phyloP scores from a whole-genome alignment of 92 coral and sea anemone species.

The Anthopleura xanthogrammica region DNA sequence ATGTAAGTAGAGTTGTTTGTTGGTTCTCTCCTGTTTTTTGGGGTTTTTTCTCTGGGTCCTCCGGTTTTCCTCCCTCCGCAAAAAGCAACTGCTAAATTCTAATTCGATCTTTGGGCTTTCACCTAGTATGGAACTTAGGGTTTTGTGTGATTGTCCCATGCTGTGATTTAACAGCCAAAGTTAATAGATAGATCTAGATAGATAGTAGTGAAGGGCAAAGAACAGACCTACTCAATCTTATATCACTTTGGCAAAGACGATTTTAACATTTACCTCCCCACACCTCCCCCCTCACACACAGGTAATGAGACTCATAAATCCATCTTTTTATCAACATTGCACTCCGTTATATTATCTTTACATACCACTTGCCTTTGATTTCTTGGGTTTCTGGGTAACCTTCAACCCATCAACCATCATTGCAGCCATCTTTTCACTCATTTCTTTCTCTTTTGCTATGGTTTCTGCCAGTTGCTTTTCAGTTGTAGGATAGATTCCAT shows the following conservation, averaged over 20 bases:
- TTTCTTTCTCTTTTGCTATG: constrained; percentile 49
- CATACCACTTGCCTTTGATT: constrained; percentile 35
- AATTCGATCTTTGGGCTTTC: no score
- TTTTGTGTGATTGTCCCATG: no score
- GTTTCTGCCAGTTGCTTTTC: constrained; percentile 67
- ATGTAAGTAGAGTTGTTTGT: no score
- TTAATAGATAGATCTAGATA: no score
- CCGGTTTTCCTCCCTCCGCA: no score
- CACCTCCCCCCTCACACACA: background rate
- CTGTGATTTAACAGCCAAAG: no score
- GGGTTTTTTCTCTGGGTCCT: no score
- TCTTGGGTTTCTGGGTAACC: constrained; percentile 39
- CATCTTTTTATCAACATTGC: background rate
- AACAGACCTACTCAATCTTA: no score
- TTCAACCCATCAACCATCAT: constrained; percentile 55
- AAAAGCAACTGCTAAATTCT: no score
- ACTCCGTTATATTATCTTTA: background rate
- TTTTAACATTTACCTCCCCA: background rate
- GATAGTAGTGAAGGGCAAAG: no score
- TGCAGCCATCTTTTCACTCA: constrained; percentile 55
- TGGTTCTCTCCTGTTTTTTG: no score
- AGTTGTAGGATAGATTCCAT: constrained; percentile 80
- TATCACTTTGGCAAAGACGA: background rate
- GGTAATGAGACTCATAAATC: background rate
- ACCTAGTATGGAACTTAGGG: no score